These are phyloP conservation scores for Chrysemys picta DNA, from an alignment of 2,113 vertebrate genomes.

Conservation along the genomic window DNA sequence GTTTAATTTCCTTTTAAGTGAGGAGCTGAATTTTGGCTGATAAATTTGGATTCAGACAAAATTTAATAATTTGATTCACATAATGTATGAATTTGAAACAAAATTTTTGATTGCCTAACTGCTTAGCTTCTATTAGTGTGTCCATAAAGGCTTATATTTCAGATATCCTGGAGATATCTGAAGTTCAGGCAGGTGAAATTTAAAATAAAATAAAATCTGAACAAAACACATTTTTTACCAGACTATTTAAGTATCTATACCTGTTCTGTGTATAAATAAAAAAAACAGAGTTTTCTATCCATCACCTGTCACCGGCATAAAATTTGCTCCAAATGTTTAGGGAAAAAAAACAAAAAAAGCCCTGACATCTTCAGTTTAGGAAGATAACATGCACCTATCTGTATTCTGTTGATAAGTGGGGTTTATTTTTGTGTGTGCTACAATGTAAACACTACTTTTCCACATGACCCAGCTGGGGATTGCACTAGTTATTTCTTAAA, in stretches of 20 bases:
- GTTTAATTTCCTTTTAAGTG: neutral
- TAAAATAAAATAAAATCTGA: neutral
- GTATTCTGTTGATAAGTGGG: neutral
- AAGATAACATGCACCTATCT: neutral
- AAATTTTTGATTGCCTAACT: neutral
- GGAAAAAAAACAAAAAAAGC: no score
- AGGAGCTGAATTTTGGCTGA: neutral
- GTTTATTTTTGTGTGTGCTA: neutral
- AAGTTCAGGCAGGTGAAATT: neutral
- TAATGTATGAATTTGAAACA: neutral
- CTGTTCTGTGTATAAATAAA: neutral
- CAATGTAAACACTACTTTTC: neutral
- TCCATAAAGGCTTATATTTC: neutral
- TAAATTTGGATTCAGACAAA: neutral
- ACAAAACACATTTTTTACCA: neutral
- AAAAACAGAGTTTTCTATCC: neutral
- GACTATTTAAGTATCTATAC: neutral
- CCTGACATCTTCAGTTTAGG: no score
- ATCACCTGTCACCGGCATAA: no score
- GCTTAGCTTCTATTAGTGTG: neutral
- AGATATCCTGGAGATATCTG: neutral
- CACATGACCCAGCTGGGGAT: neutral
- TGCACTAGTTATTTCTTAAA: fast-evolving
- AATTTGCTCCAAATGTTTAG: no score
- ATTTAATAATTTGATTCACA: neutral